phyloP scores from a whole-genome alignment of 2,797 vertebrate species.

The Rhynchonycteris naso region DNA sequence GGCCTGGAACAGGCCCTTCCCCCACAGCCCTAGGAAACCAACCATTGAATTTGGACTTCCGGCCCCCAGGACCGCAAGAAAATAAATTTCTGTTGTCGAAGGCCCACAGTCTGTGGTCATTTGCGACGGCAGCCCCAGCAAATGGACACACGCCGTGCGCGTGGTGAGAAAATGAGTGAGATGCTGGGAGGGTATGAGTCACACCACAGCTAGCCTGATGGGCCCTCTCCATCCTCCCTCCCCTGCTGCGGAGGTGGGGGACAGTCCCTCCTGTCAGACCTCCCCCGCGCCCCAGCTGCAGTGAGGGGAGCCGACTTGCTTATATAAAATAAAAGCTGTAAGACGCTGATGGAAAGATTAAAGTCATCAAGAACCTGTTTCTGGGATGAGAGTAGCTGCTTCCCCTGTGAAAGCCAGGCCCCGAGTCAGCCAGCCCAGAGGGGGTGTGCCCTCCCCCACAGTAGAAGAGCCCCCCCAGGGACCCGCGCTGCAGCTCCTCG shows the following conservation, averaged over 20 bases:
- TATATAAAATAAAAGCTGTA: background rate
- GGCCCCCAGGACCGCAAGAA: background rate
- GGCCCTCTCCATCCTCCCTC: background rate
- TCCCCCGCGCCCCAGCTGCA: background rate
- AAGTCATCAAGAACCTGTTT: background rate
- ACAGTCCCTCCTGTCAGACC: background rate
- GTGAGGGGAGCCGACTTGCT: background rate
- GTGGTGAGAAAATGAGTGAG: rapidly evolving
- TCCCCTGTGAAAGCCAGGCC: background rate
- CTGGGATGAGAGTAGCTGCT: background rate
- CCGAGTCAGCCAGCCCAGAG: background rate
- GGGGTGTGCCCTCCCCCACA: background rate
- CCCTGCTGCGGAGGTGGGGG: background rate
- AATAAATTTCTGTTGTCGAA: background rate
- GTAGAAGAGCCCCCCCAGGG: background rate
- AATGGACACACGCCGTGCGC: rapidly evolving
- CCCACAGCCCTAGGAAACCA: too few species aligned
- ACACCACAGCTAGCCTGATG: rapidly evolving
- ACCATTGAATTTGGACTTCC: background rate
- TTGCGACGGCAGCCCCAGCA: background rate
- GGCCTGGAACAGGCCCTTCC: background rate
- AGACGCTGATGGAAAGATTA: background rate
- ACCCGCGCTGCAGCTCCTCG: background rate
- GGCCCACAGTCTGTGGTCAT: background rate
- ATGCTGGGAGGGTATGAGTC: background rate